phyloP scores from a whole-genome alignment of 2,888 invertebrate species.

The Dermolepida albohirtum region DNA sequence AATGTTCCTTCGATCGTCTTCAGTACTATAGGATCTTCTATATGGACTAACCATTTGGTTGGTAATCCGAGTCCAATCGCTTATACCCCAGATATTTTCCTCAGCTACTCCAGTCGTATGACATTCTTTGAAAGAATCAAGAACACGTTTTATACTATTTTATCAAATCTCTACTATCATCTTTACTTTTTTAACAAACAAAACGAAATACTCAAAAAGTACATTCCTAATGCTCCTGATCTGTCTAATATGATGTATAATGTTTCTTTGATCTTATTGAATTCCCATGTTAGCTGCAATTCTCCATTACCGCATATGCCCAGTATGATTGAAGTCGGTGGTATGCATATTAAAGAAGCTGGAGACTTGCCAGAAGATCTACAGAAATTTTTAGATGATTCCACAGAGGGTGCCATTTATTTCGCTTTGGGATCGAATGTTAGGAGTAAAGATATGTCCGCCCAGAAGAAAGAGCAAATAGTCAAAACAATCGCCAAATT shows the following conservation, averaged over 20 bases:
- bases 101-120: conserved; percentile 64
- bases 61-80: conserved; percentile 67
- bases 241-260: conserved; percentile 53
- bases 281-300: conserved; percentile 67
- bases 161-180: conserved; percentile 45
- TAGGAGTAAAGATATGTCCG: conserved; percentile 53
- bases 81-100: conserved; percentile 66
- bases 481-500: conserved; percentile 57
- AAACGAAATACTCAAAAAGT: conserved; percentile 45
- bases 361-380: conserved; percentile 50
- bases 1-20: conserved; percentile 61
- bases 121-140: conserved; percentile 68
- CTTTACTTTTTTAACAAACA: conserved; percentile 44
- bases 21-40: conserved; percentile 65
- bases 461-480: conserved; percentile 51
- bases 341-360: conserved; percentile 63
- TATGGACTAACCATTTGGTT: conserved; percentile 65
- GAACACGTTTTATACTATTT: conserved; percentile 63
- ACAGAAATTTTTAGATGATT: conserved; percentile 55
- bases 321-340: conserved; percentile 71
- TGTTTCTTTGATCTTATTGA: conserved; percentile 55
- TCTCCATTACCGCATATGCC: conserved; percentile 68
- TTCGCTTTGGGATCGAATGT: conserved; percentile 61
- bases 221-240: conserved; percentile 47
- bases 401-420: conserved; percentile 58